phyloP scores from a whole-genome alignment of 2,888 invertebrate genomes.

The Diaprepes abbreviatus region DNA sequence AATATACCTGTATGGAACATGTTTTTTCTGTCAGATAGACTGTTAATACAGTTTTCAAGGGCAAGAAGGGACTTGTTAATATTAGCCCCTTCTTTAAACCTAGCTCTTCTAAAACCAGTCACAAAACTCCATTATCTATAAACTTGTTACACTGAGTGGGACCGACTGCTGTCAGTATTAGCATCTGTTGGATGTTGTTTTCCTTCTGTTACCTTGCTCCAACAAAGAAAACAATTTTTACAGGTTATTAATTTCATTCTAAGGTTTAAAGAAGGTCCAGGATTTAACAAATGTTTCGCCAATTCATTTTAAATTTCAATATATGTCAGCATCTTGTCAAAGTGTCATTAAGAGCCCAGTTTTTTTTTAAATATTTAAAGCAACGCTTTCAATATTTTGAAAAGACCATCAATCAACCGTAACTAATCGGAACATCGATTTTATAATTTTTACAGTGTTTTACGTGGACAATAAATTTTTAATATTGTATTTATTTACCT shows the following conservation, averaged over 20 bases:
- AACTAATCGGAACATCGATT: too few species aligned
- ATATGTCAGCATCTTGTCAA: constrained; percentile 74
- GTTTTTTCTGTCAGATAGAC: constrained; percentile 86
- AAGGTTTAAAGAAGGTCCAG: constrained; percentile 80
- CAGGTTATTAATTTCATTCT: constrained; percentile 82
- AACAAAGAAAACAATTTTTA: constrained; percentile 84
- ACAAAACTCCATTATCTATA: constrained; percentile 85
- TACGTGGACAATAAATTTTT: too few species aligned
- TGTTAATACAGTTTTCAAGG: constrained; percentile 91
- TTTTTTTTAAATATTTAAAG: too few species aligned
- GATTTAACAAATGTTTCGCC: constrained; percentile 86
- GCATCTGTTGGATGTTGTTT: constrained; percentile 95
- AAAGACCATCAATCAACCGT: too few species aligned
- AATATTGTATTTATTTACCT: too few species aligned
- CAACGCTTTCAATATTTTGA: too few species aligned
- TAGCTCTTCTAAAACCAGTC: constrained; percentile 83
- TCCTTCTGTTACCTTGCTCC: constrained; percentile 85
- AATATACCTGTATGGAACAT: constrained; percentile 78
- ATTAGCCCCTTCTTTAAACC: constrained; percentile 94
- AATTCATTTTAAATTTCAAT: constrained; percentile 84
- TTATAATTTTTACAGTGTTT: too few species aligned
- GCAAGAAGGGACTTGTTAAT: constrained; percentile 93
- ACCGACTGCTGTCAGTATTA: constrained; percentile 95
- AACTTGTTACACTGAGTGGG: too few species aligned
- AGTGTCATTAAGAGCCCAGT: constrained; percentile 79